Conservation (phyloP, 2,797 vertebrate genomes). For the Enteromius fasciolatus region DNA sequence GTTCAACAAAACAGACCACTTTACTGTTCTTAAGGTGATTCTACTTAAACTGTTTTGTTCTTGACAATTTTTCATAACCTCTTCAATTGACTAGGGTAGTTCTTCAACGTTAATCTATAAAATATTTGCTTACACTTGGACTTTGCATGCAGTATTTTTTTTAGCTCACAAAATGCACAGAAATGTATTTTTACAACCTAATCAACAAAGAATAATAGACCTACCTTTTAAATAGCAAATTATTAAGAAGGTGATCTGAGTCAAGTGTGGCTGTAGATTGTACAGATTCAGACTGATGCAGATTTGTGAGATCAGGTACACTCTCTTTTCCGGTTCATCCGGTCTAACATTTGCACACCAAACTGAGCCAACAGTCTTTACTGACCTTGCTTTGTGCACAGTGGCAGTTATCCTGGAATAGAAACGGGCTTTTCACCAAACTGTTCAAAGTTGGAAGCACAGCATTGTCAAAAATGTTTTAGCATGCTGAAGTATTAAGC, state of each 20-base stretch:
- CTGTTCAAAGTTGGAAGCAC: background rate
- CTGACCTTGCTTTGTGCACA: background rate
- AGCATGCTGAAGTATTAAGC: background rate
- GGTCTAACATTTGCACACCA: background rate
- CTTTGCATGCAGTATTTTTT: background rate
- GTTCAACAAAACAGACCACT: background rate
- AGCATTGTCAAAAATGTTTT: background rate
- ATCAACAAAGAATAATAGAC: too few relatives aligned
- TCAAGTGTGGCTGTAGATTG: background rate
- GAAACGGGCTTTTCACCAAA: background rate
- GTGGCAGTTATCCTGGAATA: background rate
- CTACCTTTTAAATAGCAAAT: too few relatives aligned
- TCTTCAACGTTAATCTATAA: background rate
- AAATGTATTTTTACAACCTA: too few relatives aligned
- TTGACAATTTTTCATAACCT: background rate
- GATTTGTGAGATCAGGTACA: background rate
- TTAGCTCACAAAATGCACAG: too few relatives aligned
- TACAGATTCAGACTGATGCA: background rate
- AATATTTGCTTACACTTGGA: background rate
- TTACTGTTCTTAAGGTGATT: background rate
- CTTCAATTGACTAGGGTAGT: background rate
- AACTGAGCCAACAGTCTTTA: background rate
- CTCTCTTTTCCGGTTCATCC: too few relatives aligned
- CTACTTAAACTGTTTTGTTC: background rate
- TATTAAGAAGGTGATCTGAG: too few relatives aligned